Evolutionary conservation across 1,140 invertebrate species (phyloP), one percentile per base, ranked within the genome.

Genomic region (Olivierus martensii): DNA sequence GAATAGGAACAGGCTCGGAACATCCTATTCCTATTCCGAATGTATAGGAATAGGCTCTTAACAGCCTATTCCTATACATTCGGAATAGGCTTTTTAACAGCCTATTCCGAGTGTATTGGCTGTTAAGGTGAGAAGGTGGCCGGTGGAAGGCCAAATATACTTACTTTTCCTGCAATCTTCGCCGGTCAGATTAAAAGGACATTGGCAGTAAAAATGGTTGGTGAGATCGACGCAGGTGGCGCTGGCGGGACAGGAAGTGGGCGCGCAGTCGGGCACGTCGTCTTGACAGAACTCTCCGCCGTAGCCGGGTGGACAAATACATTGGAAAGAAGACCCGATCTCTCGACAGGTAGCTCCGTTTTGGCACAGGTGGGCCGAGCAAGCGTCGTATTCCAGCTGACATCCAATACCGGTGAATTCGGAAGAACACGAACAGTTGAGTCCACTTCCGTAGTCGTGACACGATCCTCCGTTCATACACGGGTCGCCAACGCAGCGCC

Each of bases 401-500:
- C 89, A 94, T 11, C 89, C 89, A 56, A 92, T 81, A 51, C 87
- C 89, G 1, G 81, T 79, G 62, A 80, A 92, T 63, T 90, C 87
- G 44, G 73, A 69, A 0, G 85, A 81, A 64, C 92, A 96, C 21
- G 88, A 83, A 62, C 92, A 96, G 65, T 96, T 95, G 1, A 94
- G 71, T 2, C 89, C 89, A 1, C 87, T 93, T 12, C 91, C 91
- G 63, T 87, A 95, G 66, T 95, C 92, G 72, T 87, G 84, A 62
- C 90, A 94, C 64, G 81, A 81, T 48, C 91, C 92, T 46, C 84
- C 85, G 61, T 96, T 88, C 84, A 93, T 91, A 65, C 92, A 96
- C 6, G 92, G 92, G 63, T 88, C 85, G 2, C 91, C 92, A 57
- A 96, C 88, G 65, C 92, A 96, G 46, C 91, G 76, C 69, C 94